Percentiles rank a stretch among this genome's conserved stretches.
Conservation (phyloP, 2,888 invertebrate genomes). For the Margaritifera margaritifera region DNA sequence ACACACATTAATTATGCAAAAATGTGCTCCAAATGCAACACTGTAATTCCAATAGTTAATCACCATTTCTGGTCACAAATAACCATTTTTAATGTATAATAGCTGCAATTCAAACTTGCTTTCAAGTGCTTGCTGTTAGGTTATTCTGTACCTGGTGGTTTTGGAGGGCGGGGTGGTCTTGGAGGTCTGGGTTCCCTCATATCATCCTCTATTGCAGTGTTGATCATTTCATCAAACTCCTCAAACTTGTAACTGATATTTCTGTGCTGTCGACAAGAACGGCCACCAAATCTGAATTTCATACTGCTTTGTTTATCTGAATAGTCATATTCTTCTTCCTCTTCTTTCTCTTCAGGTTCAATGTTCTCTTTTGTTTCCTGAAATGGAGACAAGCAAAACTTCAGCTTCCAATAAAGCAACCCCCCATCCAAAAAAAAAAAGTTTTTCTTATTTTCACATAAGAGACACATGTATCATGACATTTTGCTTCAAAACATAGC, state of each 20-base stretch:
- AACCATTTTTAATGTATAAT: too few relatives aligned
- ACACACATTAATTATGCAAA: too few relatives aligned
- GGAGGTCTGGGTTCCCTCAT: slow-evolving; percentile 40
- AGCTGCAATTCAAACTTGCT: too few relatives aligned
- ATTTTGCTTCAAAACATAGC: too few relatives aligned
- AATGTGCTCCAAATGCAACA: too few relatives aligned
- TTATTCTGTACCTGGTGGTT: slow-evolving; percentile 33
- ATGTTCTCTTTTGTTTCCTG: slow-evolving; percentile 33
- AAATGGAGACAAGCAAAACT: not conserved
- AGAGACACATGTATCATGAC: too few relatives aligned
- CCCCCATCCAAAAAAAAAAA: too few relatives aligned
- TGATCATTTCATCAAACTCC: slow-evolving; percentile 96
- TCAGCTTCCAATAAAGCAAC: too few relatives aligned
- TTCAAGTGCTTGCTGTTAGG: not conserved
- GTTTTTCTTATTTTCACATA: too few relatives aligned
- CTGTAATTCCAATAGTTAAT: too few relatives aligned
- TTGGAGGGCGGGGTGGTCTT: slow-evolving; percentile 28
- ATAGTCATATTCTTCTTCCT: slow-evolving; percentile 15
- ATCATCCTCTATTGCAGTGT: slow-evolving; percentile 81
- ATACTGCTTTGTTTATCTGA: slow-evolving; percentile 4
- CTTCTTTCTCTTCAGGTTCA: slow-evolving; percentile 27
- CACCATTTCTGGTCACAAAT: too few relatives aligned
- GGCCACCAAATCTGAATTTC: slow-evolving; percentile 19
- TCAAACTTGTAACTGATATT: slow-evolving; percentile 83
- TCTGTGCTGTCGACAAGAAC: slow-evolving; percentile 26